Evolutionary conservation across 2,113 vertebrate genomes (phyloP), one percentile per base, ranked within the genome.

Genomic region (Gymnogyps californianus): DNA sequence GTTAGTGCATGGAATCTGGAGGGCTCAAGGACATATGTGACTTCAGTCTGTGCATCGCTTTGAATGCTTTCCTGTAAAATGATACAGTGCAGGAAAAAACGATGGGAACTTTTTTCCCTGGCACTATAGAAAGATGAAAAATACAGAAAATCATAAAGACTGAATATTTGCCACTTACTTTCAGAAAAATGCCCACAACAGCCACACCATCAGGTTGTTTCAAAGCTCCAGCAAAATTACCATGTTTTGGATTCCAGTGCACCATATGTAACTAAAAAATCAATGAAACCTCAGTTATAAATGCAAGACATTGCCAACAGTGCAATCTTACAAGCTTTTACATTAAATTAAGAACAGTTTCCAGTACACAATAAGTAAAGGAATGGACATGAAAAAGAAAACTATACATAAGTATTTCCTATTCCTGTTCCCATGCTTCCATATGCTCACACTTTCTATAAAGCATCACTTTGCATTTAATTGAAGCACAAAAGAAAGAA

Each of bases 241-340:
- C 76, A 7, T 99, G 99, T 93, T 98, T 99, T 51, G 99, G 99
- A 97, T 99, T 99, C 99, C 99, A 99, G 96, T 99, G 99, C n/a
- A 99, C 99, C 97, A 99, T 96, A 85, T 99, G 99, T 89, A 99
- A 99, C 99, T 99, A 89, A 74, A 79, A 79, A 98, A 97, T 31
- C 64, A 96, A 58, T 47, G 57, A 96, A 83, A n/a, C 4, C 5
- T 87, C 40, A 87, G 61, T 83, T 89, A 72, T 13, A 85, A 89
- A 80, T 59, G 47, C 25, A 71, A 66, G 31, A 88, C 79, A 78
- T 59, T 82, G 20, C 31, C 11, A 94, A 54, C 6, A 84, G 29
- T 8, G 19, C 32, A 64, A 76, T 76, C 49, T 80, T 51, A 46
- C 17, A 74, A 78, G 13, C 13, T 89, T 42, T 58, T 57, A 32